A percentile compares a stretch with the other conserved stretches of the same genome.
Evolutionary conservation across 2,797 vertebrate genomes (phyloP).

Genomic region (Petrocephalus schoutedeni): DNA sequence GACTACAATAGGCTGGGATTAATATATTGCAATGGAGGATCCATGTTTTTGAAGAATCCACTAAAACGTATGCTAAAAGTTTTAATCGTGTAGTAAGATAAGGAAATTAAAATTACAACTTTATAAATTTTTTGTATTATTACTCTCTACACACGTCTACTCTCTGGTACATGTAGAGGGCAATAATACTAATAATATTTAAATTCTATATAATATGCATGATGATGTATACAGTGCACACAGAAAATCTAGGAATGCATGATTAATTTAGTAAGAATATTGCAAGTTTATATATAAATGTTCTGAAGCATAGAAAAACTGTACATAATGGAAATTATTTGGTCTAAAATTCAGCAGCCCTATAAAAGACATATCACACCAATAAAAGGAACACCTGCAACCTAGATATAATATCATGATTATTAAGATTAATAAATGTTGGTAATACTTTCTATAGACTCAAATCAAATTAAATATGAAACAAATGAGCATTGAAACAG

Average conservation of each 20-base stretch:
- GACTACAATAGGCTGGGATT: background rate
- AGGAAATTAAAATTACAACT: background rate
- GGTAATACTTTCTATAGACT: constrained; percentile 46
- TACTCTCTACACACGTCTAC: background rate
- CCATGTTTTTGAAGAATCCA: background rate
- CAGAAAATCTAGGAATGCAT: background rate
- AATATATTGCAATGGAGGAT: background rate
- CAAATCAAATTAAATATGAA: constrained; percentile 64
- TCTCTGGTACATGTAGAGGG: background rate
- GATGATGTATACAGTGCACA: background rate
- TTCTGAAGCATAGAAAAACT: background rate
- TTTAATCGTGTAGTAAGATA: background rate
- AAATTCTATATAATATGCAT: background rate
- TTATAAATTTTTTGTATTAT: background rate
- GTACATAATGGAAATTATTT: background rate
- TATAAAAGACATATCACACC: background rate
- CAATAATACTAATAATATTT: background rate
- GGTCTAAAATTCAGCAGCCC: background rate
- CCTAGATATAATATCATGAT: background rate
- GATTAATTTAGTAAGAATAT: background rate
- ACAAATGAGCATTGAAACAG: constrained; percentile 65
- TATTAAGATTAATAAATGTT: constrained; percentile 32
- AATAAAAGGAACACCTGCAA: background rate
- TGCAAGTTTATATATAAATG: background rate
- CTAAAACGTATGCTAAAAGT: background rate